Conservation (phyloP, 2,113 vertebrate species). For the Tachycineta bicolor region DNA sequence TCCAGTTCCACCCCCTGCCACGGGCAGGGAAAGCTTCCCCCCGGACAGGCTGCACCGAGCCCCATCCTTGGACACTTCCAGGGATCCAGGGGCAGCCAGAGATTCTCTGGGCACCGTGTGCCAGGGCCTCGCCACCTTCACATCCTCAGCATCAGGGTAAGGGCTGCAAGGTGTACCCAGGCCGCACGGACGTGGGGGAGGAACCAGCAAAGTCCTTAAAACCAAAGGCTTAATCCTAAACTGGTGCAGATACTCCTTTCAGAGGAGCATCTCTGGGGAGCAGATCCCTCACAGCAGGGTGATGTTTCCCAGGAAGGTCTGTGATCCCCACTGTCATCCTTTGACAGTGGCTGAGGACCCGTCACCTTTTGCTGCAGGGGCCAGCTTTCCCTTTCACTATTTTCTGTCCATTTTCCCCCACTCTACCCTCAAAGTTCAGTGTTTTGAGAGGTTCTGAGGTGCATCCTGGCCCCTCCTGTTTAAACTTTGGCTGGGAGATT, state of each 20-base stretch:
- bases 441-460: background rate
- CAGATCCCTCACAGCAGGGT: fast-evolving
- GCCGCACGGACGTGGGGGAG: background rate
- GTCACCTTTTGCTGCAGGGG: background rate
- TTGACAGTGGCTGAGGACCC: too few relatives aligned
- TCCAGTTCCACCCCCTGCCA: background rate
- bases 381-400: background rate
- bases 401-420: background rate
- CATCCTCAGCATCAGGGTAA: background rate
- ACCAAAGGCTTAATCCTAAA: background rate
- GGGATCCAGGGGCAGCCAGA: background rate
- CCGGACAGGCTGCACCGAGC: fast-evolving
- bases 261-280: background rate
- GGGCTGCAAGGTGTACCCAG: background rate
- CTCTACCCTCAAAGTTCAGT: background rate
- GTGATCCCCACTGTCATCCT: background rate
- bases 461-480: background rate
- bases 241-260: fast-evolving
- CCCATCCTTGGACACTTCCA: fast-evolving
- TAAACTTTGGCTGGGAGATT: background rate
- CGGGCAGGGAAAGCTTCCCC: background rate
- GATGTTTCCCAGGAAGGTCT: background rate
- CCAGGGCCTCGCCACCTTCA: fast-evolving
- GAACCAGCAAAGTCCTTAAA: background rate
- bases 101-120: background rate